Percentiles rank a stretch among this genome's conserved stretches.
Conservation (phyloP, 2,113 vertebrate genomes). For the Apodemus speciosus region DNA sequence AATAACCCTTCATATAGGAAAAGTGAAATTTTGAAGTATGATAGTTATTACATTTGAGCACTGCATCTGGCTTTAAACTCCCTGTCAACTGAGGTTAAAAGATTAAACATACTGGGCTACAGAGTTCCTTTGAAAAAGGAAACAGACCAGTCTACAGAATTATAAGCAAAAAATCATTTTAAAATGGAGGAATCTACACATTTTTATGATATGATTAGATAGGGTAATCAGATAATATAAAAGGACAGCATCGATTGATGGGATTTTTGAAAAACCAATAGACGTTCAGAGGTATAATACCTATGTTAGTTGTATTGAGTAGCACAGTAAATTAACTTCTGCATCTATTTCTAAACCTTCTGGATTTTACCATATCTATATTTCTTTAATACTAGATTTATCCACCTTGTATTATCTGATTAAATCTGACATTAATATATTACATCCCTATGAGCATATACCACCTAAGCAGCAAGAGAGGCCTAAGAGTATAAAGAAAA, state of each 20-base stretch:
- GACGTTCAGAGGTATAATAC: constrained; percentile 8
- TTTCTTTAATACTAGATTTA: constrained; percentile 60
- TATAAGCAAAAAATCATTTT: constrained; percentile 30
- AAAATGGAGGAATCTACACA: constrained; percentile 52
- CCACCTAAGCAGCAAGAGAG: constrained; percentile 18
- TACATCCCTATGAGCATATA: constrained; percentile 24
- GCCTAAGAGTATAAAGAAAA: constrained; percentile 38
- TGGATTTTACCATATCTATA: constrained; percentile 10
- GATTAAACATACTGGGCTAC: constrained; percentile 13
- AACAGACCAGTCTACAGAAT: constrained; percentile 51
- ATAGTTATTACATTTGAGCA: constrained; percentile 46
- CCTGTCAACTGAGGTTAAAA: constrained; percentile 57
- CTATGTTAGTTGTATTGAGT: constrained; percentile 52
- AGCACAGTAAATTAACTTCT: constrained; percentile 42
- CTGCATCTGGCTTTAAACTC: constrained; percentile 34
- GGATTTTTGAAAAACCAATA: constrained; percentile 52
- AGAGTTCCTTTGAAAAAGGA: constrained; percentile 46
- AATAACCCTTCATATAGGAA: constrained; percentile 18
- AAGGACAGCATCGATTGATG: constrained; percentile 41
- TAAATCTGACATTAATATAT: constrained; percentile 61
- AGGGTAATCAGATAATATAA: constrained; percentile 52
- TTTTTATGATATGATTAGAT: constrained; percentile 29
- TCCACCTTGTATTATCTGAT: constrained; percentile 46
- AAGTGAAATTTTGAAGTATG: constrained; percentile 4
- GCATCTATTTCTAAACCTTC: constrained; percentile 1